Evolutionary conservation across 1,140 invertebrate genomes (phyloP).

Genomic region (Panagrolaimus sp.): DNA sequence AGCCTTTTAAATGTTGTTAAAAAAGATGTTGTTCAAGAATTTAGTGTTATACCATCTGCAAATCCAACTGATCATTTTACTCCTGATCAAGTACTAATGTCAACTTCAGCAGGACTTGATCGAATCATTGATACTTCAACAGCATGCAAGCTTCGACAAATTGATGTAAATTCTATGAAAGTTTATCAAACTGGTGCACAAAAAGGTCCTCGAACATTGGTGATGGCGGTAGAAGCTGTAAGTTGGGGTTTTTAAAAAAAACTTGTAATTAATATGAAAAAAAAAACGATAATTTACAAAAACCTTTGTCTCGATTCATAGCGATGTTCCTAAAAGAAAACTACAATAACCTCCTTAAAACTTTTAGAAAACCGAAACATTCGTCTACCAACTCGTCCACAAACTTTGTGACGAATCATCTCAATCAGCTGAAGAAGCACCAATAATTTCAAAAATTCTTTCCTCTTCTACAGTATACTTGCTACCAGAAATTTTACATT

Average conservation of each 20-base stretch:
- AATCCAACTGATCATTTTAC: slow-evolving; percentile 55
- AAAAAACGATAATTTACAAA: no score
- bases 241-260: background rate
- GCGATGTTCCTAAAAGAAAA: no score
- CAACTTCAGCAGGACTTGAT: slow-evolving; percentile 38
- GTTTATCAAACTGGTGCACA: slow-evolving; percentile 33
- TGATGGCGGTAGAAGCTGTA: slow-evolving; percentile 46
- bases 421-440: background rate
- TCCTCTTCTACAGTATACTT: slow-evolving; percentile 45
- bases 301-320: no score
- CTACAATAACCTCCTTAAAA: slow-evolving; percentile 5
- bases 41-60: slow-evolving; percentile 52
- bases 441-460: slow-evolving; percentile 35
- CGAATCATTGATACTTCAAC: slow-evolving; percentile 25
- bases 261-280: background rate
- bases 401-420: slow-evolving; percentile 36
- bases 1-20: slow-evolving; percentile 44
- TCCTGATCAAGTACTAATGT: slow-evolving; percentile 39
- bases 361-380: slow-evolving; percentile 51
- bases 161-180: slow-evolving; percentile 30
- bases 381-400: slow-evolving; percentile 49
- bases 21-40: slow-evolving; percentile 48
- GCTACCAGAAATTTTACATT: slow-evolving; percentile 53
- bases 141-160: slow-evolving; percentile 23
- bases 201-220: slow-evolving; percentile 48